Base-by-base conservation (phyloP, 1,140 invertebrate species). In the Bombyx mori region DNA sequence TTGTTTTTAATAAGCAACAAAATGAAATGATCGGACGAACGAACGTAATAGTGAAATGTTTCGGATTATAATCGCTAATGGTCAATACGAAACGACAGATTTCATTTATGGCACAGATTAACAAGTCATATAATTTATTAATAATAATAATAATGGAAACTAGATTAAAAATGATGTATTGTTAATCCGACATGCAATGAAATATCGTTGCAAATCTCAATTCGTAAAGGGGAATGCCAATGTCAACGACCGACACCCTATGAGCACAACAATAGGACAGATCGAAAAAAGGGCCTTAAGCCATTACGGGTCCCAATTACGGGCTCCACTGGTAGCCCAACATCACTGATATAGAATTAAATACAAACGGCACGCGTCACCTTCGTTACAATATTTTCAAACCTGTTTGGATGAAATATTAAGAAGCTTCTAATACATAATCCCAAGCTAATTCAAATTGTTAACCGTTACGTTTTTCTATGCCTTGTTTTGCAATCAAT, bases 221-320 rank as follows among this genome's bases (percentile, higher is more conserved):
- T 77, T 65, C 75, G 7, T 60, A 75, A 71, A 73, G 79, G 78
- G 79, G 74, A 81, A 72, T 73, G 71, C 75, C 73, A 78, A 80
- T 82, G 82, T 86, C 82, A 86, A 80, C 71, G 80, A 86, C 79
- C 82, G 57, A 75, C 73, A 68, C 70, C 73, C 77, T 75, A 72
- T 73, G 67, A 62, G 62, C 61, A 61, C 71, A 77, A 85, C 73
- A 82, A 83, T 83, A 71, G 60, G 65, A 71, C 62, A 62, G 73
- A 74, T 74, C 69, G 74, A 80, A 84, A 79, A 79, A 75, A 72
- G 79, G 82, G 80, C 71, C 73, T 72, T 75, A 57, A 65, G 60
- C 71, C 68, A 79, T 81, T 77, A 83, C 68, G 65, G 69, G 65
- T 48, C 73, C 68, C 68, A 78, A 82, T 81, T 79, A 73, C 73